Base-by-base conservation (phyloP, 1,140 invertebrate species). In the Drosophila nigrodunni region DNA sequence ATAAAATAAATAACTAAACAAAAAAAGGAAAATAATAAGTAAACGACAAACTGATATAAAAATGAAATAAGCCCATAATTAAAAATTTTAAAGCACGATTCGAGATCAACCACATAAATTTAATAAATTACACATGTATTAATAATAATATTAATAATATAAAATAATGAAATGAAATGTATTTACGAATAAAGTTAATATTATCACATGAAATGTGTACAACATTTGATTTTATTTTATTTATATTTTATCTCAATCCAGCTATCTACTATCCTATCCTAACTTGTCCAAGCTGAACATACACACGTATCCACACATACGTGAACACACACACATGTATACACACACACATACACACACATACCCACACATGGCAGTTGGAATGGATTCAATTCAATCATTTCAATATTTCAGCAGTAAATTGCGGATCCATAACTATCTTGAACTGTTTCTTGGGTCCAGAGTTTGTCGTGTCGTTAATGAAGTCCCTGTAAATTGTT, bases 371-470 rank as follows among this genome's bases (percentile, higher is more conserved):
- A n/a, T 15, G 15, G 7, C 15, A 13, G 47, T 35, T 21, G 15
- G 47, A 41, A 57, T 46, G 15, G 10, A 21, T 54, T 57, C 25
- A 54, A 10, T 25, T 47, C 5, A 59, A 50, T 44, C 49, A 88
- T 65, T 91, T 91, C 13, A 88, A 69, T 3, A 85, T 69, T 39
- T 91, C 78, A 9, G 70, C 76, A 1, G 78, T 85, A 47, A 92
- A 92, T 62, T 92, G 90, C 7, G 86, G 61, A 49, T 82, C 62
- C n/a, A 88, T 67, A 1, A 80, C 18, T 11, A 82, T 83, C 59
- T 82, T 88, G 43, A 77, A 86, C 93, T 94, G 93, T 34, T 94
- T 95, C 49, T 73, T 93, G 71, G n/a, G 41, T n/a, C 9, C 18
- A 0, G 25, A 37, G 8, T 34, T 50, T 11, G 44, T 25, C 21